Conservation (phyloP, 2,888 invertebrate species). For the Spisula solida region DNA sequence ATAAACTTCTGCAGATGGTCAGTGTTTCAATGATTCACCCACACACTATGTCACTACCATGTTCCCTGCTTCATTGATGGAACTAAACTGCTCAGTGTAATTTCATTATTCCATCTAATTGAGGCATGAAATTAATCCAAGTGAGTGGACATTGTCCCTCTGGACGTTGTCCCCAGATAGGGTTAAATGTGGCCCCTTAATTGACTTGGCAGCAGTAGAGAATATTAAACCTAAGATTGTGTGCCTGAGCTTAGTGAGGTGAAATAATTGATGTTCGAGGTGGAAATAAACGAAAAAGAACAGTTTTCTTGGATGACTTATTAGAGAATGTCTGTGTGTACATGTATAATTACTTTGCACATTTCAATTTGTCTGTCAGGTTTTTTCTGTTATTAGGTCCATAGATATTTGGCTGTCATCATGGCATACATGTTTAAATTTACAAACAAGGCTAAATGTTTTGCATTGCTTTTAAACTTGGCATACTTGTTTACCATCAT, state of each 20-base stretch:
- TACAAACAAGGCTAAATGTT: not conserved
- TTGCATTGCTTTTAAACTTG: not conserved
- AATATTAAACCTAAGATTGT: not conserved
- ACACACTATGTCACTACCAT: not conserved
- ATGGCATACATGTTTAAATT: not conserved
- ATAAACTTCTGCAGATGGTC: not conserved
- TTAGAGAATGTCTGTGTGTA: no score
- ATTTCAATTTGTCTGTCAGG: no score
- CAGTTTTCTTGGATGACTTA: no score
- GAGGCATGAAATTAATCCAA: conserved; percentile 47
- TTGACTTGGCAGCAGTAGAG: conserved; percentile 13
- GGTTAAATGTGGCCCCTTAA: conserved; percentile 5
- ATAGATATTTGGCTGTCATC: not conserved
- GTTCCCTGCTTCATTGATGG: conserved; percentile 24
- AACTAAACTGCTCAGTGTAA: conserved; percentile 30
- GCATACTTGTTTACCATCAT: not conserved
- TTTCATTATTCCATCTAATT: conserved; percentile 47
- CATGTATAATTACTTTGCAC: no score
- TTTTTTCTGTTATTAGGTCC: no score
- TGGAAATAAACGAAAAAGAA: not conserved
- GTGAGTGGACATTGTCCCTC: conserved; percentile 32
- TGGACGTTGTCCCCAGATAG: conserved; percentile 28
- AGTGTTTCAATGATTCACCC: conserved; percentile 41
- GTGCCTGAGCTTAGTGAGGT: not conserved
- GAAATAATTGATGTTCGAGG: not conserved